These are phyloP conservation scores for Hafferia zeledoni DNA, from an alignment of 2,797 vertebrate genomes.

Conservation along the genomic window DNA sequence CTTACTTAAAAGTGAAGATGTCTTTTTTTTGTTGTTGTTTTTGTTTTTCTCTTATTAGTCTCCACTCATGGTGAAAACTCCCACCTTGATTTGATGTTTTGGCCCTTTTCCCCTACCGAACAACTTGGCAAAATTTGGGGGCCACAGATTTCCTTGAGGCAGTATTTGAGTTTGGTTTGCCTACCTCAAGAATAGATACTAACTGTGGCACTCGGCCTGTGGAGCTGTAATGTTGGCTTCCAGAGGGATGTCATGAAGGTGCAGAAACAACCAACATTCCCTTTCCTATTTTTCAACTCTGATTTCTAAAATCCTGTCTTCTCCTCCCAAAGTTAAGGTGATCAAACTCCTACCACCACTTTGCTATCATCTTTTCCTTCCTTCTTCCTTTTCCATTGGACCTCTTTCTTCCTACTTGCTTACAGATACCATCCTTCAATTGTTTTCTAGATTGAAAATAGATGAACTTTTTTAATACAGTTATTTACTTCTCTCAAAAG, in stretches of 20 bases:
- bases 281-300: not conserved
- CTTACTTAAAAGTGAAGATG: not conserved
- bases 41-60: not conserved
- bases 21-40: not conserved
- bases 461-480: not conserved
- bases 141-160: not conserved
- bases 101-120: not conserved
- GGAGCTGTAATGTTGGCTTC: not conserved
- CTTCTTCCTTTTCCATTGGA: not conserved
- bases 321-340: not conserved
- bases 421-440: not conserved
- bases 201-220: not conserved
- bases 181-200: not conserved
- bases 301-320: not conserved
- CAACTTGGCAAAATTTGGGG: not conserved
- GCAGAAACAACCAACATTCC: not conserved
- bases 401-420: not conserved
- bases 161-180: not conserved
- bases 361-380: not conserved
- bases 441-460: not conserved
- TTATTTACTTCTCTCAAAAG: not conserved
- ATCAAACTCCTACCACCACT: not conserved
- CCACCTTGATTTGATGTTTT: not conserved
- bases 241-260: rapidly evolving
- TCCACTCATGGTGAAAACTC: not conserved